Conservation (phyloP, 1,140 invertebrate species). For the Physella acuta region DNA sequence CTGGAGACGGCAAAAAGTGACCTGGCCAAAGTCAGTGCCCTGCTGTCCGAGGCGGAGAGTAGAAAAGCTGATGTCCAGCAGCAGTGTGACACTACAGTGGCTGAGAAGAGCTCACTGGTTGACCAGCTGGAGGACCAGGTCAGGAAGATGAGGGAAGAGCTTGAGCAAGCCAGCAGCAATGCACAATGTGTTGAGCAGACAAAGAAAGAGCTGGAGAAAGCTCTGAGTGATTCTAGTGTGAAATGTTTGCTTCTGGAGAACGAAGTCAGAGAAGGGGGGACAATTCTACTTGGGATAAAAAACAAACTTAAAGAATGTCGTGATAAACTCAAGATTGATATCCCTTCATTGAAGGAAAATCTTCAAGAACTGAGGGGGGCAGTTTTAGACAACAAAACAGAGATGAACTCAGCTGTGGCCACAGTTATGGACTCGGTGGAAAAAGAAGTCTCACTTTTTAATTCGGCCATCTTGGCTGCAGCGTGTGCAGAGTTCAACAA, state of each 20-base stretch:
- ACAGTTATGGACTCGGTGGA: slow-evolving; percentile 10
- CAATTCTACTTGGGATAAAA: background rate
- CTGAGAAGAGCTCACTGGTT: slow-evolving; percentile 10
- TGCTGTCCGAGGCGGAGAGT: background rate
- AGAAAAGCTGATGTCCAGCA: slow-evolving; percentile 15
- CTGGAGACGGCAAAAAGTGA: background rate
- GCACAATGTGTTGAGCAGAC: background rate
- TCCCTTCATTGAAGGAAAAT: slow-evolving; percentile 8
- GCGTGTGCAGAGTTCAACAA: background rate
- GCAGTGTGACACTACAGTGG: slow-evolving; percentile 27
- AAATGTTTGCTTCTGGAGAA: background rate
- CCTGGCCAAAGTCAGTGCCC: background rate
- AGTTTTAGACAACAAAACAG: background rate
- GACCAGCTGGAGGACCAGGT: background rate
- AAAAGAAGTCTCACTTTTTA: slow-evolving; percentile 11
- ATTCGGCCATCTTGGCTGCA: background rate
- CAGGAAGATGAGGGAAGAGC: background rate
- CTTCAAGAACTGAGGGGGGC: slow-evolving; percentile 11
- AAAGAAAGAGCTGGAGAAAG: background rate
- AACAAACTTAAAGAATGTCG: background rate
- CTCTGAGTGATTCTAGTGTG: background rate
- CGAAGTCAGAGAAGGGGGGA: slow-evolving; percentile 2
- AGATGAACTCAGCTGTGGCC: background rate
- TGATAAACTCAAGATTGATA: background rate
- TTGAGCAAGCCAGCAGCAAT: background rate